A percentile compares a stretch with the other conserved stretches of the same genome.
These are phyloP conservation scores for Diarsia rubi DNA, from an alignment of 2,888 invertebrate genomes.

Conservation along the genomic window DNA sequence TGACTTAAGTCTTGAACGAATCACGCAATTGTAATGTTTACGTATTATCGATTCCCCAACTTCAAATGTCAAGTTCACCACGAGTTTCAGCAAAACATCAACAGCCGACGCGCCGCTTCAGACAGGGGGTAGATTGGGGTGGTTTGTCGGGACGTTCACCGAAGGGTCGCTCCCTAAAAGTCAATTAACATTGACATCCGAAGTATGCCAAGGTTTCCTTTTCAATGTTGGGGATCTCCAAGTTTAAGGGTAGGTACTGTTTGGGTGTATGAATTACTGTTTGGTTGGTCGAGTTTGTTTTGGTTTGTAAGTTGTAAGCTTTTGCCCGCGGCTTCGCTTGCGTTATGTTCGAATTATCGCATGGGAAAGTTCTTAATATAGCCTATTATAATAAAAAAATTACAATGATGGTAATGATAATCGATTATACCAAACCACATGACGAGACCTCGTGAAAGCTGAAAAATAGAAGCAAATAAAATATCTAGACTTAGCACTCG, in stretches of 20 bases:
- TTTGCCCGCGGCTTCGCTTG: too few relatives aligned
- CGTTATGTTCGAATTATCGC: not conserved
- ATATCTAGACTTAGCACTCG: too few relatives aligned
- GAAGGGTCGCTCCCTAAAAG: slow-evolving; percentile 7
- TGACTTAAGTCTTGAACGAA: not conserved
- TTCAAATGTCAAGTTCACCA: not conserved
- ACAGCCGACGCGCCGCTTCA: not conserved
- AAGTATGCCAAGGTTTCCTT: slow-evolving; percentile 14
- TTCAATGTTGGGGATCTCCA: not conserved
- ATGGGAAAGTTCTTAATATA: not conserved
- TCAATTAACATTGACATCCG: not conserved
- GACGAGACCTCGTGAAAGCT: too few relatives aligned
- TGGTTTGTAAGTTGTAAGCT: not conserved
- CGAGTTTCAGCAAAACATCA: not conserved
- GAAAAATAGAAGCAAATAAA: too few relatives aligned
- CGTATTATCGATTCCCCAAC: not conserved
- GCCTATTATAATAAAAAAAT: too few relatives aligned
- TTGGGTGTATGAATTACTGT: not conserved
- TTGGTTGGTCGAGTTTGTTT: not conserved
- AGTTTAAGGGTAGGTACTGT: not conserved
- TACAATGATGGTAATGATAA: too few relatives aligned
- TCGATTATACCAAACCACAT: too few relatives aligned
- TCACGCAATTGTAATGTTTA: not conserved
- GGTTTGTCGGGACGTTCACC: not conserved
- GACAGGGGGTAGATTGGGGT: not conserved